Evolutionary conservation across 2,888 invertebrate genomes (phyloP).

Genomic region (Drosophila fulvimacula): DNA sequence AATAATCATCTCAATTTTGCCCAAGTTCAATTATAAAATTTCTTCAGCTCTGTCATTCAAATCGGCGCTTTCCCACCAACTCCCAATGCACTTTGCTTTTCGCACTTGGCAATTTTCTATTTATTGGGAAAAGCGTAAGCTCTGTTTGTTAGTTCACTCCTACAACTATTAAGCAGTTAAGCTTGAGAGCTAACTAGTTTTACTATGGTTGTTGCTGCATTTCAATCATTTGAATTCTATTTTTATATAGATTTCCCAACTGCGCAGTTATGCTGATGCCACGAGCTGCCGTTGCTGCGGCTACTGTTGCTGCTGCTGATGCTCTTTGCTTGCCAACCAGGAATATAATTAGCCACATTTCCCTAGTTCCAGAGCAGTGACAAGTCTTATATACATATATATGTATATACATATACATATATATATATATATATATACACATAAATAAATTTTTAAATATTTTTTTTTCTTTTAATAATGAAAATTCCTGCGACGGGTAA

Average conservation of each 20-base stretch:
- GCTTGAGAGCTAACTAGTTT: conserved; percentile 1
- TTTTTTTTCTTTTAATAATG: conserved; percentile 1
- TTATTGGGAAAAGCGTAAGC: neutral
- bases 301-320: neutral
- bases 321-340: neutral
- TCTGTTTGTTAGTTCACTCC: neutral
- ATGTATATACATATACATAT: neutral
- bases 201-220: neutral
- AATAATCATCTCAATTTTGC: no score
- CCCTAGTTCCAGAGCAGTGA: conserved; percentile 1
- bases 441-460: neutral
- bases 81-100: neutral
- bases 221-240: neutral
- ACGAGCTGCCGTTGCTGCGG: neutral
- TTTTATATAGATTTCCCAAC: conserved; percentile 8
- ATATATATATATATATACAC: no score
- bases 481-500: neutral
- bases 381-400: neutral
- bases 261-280: neutral
- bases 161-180: neutral
- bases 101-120: neutral
- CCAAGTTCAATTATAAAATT: neutral
- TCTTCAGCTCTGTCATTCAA: neutral
- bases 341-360: conserved; percentile 6
- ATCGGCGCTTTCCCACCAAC: neutral